Conservation (phyloP, 2,888 invertebrate species). For the Netelia virgata region DNA sequence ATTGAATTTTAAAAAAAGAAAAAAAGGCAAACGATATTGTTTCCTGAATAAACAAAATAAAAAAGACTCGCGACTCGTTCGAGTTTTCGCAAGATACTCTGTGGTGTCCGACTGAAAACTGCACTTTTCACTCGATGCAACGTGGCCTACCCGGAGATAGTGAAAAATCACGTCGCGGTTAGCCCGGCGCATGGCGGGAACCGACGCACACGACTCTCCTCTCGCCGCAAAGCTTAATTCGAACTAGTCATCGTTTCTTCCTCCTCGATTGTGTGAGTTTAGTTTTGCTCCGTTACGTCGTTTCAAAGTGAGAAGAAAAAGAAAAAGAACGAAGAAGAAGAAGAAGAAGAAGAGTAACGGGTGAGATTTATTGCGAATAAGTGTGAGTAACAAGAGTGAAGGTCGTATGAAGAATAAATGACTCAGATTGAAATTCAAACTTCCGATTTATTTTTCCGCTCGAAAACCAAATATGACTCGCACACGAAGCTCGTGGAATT, state of each 20-base stretch:
- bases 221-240: constrained; percentile 51
- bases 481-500: background rate
- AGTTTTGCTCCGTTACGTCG: background rate
- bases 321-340: background rate
- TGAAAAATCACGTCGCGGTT: constrained; percentile 56
- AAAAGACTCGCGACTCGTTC: background rate
- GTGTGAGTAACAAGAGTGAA: constrained; percentile 46
- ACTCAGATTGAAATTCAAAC: background rate
- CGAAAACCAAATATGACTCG: background rate
- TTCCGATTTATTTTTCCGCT: background rate
- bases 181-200: constrained; percentile 17
- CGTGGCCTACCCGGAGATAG: constrained; percentile 9
- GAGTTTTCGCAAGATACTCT: constrained; percentile 8
- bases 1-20: constrained; percentile 6
- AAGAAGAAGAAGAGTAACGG: constrained; percentile 5
- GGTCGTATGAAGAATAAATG: constrained; percentile 65
- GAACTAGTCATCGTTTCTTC: constrained; percentile 42
- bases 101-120: constrained; percentile 26
- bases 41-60: background rate
- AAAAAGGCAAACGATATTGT: background rate
- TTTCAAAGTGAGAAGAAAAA: background rate
- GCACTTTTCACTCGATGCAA: constrained; percentile 40
- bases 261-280: constrained; percentile 1
- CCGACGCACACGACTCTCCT: constrained; percentile 6
- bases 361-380: background rate